A percentile compares a stretch with the other conserved stretches of the same genome.
Conservation (phyloP, 2,113 vertebrate species). For the Sebastes fasciatus region DNA sequence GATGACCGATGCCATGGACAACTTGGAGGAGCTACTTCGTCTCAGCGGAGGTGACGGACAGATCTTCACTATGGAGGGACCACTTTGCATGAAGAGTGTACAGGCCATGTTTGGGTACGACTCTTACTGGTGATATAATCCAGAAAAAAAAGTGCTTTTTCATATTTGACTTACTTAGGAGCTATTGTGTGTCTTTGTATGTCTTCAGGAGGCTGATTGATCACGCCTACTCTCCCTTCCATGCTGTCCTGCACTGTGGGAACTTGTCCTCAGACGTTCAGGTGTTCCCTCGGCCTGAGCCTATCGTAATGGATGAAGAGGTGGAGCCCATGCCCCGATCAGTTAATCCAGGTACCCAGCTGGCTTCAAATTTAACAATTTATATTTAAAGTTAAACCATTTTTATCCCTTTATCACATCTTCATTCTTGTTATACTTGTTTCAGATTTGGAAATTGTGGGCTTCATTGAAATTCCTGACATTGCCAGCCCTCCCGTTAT, state of each 20-base stretch:
- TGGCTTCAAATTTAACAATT: not conserved
- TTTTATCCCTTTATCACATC: not conserved
- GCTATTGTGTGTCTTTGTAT: not conserved
- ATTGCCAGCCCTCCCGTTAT: slow-evolving; percentile 97
- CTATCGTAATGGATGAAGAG: slow-evolving; percentile 94
- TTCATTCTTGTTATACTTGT: not conserved
- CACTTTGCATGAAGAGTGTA: slow-evolving; percentile 96
- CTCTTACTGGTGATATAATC: not conserved
- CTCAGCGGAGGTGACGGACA: slow-evolving; percentile 96
- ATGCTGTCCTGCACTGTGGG: slow-evolving; percentile 95
- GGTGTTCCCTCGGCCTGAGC: slow-evolving; percentile 97
- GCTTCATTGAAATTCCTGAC: slow-evolving; percentile 98
- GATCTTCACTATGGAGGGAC: slow-evolving; percentile 96
- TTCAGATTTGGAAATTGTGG: slow-evolving; percentile 96
- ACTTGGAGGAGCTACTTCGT: slow-evolving; percentile 92
- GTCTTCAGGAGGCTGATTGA: slow-evolving; percentile 93
- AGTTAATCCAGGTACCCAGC: slow-evolving; percentile 91
- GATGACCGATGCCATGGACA: slow-evolving; percentile 92
- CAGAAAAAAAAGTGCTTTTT: not conserved
- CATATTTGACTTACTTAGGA: not conserved
- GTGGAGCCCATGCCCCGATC: slow-evolving; percentile 92
- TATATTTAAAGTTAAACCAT: not conserved
- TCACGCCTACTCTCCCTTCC: slow-evolving; percentile 95
- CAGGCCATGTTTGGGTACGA: slow-evolving; percentile 96
- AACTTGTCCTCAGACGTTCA: slow-evolving; percentile 96